A percentile compares a stretch with the other conserved stretches of the same genome.
These are phyloP conservation scores for Chionis minor DNA, from an alignment of 2,113 vertebrate species.

Conservation along the genomic window DNA sequence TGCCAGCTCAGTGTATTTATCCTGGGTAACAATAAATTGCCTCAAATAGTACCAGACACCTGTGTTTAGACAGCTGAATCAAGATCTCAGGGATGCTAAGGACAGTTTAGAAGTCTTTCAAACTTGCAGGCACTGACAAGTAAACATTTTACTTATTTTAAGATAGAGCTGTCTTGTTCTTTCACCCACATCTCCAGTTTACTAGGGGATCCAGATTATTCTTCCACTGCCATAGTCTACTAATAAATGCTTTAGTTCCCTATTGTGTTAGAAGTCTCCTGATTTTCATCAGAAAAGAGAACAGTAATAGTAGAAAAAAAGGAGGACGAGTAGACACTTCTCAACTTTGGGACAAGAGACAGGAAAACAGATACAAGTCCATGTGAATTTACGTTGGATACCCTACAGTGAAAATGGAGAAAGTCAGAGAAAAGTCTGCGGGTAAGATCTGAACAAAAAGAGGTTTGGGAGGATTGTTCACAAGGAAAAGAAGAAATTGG, in stretches of 20 bases:
- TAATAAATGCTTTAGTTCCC: not conserved
- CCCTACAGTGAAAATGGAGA: not conserved
- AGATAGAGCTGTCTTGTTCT: not conserved
- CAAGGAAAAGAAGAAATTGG: not conserved
- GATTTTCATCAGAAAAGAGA: not conserved
- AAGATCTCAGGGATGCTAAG: not conserved
- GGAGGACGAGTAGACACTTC: fast-evolving
- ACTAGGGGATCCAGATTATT: not conserved
- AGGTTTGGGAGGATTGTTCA: not conserved
- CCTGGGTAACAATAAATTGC: fast-evolving
- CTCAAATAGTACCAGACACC: not conserved
- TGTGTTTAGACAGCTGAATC: not conserved
- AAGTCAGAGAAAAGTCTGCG: not conserved
- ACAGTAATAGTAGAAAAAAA: not conserved
- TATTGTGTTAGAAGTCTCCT: not conserved
- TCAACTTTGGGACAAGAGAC: not conserved
- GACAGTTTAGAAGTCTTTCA: not conserved
- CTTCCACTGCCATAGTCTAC: not conserved
- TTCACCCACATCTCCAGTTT: not conserved
- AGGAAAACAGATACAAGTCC: not conserved
- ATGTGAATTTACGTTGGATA: fast-evolving
- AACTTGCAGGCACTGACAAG: not conserved
- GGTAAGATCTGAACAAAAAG: not conserved
- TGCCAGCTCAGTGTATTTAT: not conserved
- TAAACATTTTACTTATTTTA: not conserved